Percentiles rank a stretch among this genome's conserved stretches.
Evolutionary conservation across 2,113 vertebrate species (phyloP).

Genomic region (Gopherus evgoodei): DNA sequence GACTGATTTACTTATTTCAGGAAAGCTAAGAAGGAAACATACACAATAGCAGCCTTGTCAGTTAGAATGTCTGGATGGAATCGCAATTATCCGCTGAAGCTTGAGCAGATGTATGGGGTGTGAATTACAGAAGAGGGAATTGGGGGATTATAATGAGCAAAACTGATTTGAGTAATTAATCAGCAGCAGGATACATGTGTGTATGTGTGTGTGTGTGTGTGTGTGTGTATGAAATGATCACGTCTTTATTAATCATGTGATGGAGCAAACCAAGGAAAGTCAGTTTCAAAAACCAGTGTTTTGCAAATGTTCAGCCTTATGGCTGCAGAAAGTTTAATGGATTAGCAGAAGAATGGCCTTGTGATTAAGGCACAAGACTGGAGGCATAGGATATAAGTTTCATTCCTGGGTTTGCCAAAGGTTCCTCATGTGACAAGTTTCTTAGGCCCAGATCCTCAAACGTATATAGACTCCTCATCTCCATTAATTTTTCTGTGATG

Average conservation of each 20-base stretch:
- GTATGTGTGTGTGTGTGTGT: neutral
- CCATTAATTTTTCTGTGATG: neutral
- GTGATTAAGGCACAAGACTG: neutral
- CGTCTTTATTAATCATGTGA: neutral
- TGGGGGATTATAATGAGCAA: constrained; percentile 58
- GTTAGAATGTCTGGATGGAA: constrained; percentile 60
- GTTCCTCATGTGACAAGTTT: neutral
- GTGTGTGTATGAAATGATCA: neutral
- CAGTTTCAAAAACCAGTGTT: constrained; percentile 12
- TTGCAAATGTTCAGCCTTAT: neutral
- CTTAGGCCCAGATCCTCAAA: neutral
- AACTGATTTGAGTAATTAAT: constrained; percentile 63
- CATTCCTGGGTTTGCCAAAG: neutral
- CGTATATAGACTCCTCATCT: neutral
- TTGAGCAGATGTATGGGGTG: constrained; percentile 67
- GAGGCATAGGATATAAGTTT: neutral
- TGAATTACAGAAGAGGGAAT: constrained; percentile 61
- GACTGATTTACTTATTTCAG: constrained; percentile 33
- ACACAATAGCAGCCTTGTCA: constrained; percentile 61
- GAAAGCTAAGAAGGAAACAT: constrained; percentile 39
- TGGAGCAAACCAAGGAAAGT: neutral
- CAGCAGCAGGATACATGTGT: constrained; percentile 29
- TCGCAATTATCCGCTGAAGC: constrained; percentile 61
- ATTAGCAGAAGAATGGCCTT: neutral
- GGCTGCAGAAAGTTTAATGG: neutral